These are phyloP conservation scores for Muscicapa adusta DNA, from an alignment of 2,113 vertebrate species.

Conservation along the genomic window DNA sequence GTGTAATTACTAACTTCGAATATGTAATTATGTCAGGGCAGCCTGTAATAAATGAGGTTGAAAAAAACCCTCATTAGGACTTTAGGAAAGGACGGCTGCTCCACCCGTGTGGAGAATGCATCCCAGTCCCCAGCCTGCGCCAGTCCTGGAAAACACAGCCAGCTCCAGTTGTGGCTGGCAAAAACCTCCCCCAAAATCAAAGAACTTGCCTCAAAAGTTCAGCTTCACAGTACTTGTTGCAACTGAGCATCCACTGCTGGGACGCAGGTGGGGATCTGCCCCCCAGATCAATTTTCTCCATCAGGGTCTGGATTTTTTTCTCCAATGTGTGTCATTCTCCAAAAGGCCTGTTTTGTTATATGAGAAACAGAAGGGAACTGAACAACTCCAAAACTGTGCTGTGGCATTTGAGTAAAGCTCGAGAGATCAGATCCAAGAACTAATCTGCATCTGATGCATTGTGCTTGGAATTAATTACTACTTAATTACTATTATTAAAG, in stretches of 20 bases:
- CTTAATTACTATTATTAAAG: not conserved
- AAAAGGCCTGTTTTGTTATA: not conserved
- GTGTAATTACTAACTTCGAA: slow-evolving; percentile 68
- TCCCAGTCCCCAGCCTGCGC: not conserved
- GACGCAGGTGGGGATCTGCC: not conserved
- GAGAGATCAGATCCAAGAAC: not conserved
- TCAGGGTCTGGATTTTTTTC: not conserved
- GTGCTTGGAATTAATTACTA: not conserved
- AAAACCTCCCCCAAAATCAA: not conserved
- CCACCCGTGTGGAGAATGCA: slow-evolving; percentile 12
- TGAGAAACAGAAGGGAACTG: not conserved
- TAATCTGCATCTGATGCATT: not conserved
- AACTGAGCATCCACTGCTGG: not conserved
- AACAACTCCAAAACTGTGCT: not conserved
- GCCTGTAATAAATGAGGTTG: slow-evolving; percentile 56
- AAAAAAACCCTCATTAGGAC: slow-evolving; percentile 44
- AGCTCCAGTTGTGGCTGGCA: not conserved
- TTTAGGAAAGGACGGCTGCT: slow-evolving; percentile 36
- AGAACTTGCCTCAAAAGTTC: not conserved
- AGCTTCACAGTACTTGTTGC: not conserved
- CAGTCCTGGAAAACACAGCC: slow-evolving; percentile 5
- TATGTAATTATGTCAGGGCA: slow-evolving; percentile 66
- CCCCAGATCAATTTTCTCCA: not conserved
- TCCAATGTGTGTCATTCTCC: not conserved
- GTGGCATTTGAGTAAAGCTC: not conserved